Base-by-base conservation (phyloP, 2,797 vertebrate species). In the Anomalospiza imberbis region DNA sequence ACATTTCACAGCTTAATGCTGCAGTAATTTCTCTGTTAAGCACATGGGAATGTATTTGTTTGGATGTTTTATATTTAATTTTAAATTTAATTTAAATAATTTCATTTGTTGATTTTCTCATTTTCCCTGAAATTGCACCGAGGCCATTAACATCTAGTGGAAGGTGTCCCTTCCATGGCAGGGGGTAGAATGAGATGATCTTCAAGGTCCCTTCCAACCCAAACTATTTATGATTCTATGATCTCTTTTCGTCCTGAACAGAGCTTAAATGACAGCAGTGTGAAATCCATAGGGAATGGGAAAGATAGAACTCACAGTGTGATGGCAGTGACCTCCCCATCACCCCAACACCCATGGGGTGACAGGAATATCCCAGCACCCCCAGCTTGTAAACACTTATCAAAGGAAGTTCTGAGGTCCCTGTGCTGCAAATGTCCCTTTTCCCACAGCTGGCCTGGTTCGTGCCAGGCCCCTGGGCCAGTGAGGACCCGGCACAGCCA, bases 381-480 rank as follows among this genome's bases (percentile, higher is more conserved):
- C 32, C 25, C 32, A 17, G 19, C 29, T 16, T 5, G 0, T 17
- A 8, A 29, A n/a, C 31, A 14, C 24, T 10, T 7, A 5, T n/a
- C 40, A 42, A 15, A 71, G 48, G 29, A 8, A 7, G 9, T 17
- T 32, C 40, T 10, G 20, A 17, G 20, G 10, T 25, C 34, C 31
- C 44, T 45, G 38, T 42, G 20, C 71, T 55, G 68, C 40, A 5
- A 51, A 20, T 3, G 13, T 2, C 25, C 42, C 34, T 48, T 28
- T n/a, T 48, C 36, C n/a, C 10, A 8, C 45, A 34, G 40, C 0
- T 38, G 4, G 26, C 44, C 38, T 47, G 19, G 2, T 16, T n/a
- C 0, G 8, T 9, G 13, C 7, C 12, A 57, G 44, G 12, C 40
- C 40, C 40, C 40, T 40, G 40, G 40, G 40, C 18, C 2, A 0